phyloP scores from a whole-genome alignment of 92 coral and sea anemone genomes.

The Porites lobata region DNA sequence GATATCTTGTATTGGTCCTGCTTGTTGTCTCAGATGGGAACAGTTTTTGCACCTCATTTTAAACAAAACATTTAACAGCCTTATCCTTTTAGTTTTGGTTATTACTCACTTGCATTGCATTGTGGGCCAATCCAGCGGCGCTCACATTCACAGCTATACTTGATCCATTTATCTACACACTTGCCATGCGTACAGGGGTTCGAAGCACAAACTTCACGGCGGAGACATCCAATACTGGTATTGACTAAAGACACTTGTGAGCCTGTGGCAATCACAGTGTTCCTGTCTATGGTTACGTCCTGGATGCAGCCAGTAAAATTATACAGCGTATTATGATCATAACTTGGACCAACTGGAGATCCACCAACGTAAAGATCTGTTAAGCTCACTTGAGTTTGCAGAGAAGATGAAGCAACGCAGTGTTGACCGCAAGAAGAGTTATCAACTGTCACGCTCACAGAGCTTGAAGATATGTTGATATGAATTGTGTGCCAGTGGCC shows the following conservation, averaged over 20 bases:
- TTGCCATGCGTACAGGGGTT: conserved; percentile 88
- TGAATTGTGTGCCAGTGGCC: conserved; percentile 76
- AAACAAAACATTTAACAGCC: too few species aligned
- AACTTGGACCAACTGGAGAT: conserved; percentile 19
- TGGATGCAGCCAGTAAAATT: conserved; percentile 89
- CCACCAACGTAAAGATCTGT: conserved; percentile 80
- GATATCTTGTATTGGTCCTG: too few species aligned
- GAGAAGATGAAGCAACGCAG: conserved; percentile 12
- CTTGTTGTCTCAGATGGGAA: too few species aligned
- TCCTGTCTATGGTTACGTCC: conserved; percentile 78
- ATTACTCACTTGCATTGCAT: conserved; percentile 89
- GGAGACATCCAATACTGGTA: conserved; percentile 77
- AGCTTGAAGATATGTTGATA: conserved; percentile 55
- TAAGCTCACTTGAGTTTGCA: conserved; percentile 36
- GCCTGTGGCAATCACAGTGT: conserved; percentile 72
- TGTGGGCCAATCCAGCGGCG: conserved; percentile 81
- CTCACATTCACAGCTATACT: conserved; percentile 87
- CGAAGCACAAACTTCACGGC: conserved; percentile 82
- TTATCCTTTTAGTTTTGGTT: too few species aligned
- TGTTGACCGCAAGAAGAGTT: conserved; percentile 79
- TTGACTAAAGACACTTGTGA: conserved; percentile 53
- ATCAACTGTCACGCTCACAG: conserved; percentile 60
- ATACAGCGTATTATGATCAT: conserved; percentile 12
- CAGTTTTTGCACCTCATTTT: too few species aligned
- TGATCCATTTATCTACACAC: conserved; percentile 90